Evolutionary conservation across 2,888 invertebrate genomes (phyloP).

Genomic region (Watsonalla binaria): DNA sequence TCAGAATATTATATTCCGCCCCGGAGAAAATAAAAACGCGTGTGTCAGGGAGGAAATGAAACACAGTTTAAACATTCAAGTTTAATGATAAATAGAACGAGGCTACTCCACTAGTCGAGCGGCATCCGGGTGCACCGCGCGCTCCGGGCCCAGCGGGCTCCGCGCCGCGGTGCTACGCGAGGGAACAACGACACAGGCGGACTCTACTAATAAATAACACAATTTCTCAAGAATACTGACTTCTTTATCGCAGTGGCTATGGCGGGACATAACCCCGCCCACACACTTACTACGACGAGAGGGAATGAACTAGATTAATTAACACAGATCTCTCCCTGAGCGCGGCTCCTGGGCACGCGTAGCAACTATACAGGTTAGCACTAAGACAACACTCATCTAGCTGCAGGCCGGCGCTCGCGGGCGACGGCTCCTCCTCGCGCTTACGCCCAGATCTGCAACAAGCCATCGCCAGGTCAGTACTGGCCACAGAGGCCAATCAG

Average conservation of each 20-base stretch:
- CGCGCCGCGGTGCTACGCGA: constrained; percentile 9
- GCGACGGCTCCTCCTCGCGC: constrained; percentile 1
- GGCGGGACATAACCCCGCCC: background rate
- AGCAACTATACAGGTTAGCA: background rate
- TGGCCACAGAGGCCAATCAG: too few species aligned
- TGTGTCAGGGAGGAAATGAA: constrained; percentile 3
- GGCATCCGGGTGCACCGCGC: background rate
- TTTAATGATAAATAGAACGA: constrained; percentile 27
- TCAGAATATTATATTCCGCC: background rate
- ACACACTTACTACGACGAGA: constrained; percentile 16
- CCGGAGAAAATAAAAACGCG: background rate
- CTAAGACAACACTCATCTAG: background rate
- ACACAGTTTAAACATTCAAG: constrained; percentile 22
- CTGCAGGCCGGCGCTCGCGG: background rate
- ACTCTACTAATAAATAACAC: constrained; percentile 21
- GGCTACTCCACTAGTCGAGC: constrained; percentile 25
- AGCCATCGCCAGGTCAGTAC: background rate
- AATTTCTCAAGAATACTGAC: constrained; percentile 11
- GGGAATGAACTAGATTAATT: constrained; percentile 21
- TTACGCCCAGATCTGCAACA: constrained; percentile 47
- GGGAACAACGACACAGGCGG: constrained; percentile 8
- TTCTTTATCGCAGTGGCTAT: constrained; percentile 5
- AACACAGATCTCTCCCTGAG: constrained; percentile 3
- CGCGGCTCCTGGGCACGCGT: too few species aligned
- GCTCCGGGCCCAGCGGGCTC: constrained; percentile 5